Evolutionary conservation across 2,888 invertebrate species (phyloP).

Genomic region (Drosophila emarginata): DNA sequence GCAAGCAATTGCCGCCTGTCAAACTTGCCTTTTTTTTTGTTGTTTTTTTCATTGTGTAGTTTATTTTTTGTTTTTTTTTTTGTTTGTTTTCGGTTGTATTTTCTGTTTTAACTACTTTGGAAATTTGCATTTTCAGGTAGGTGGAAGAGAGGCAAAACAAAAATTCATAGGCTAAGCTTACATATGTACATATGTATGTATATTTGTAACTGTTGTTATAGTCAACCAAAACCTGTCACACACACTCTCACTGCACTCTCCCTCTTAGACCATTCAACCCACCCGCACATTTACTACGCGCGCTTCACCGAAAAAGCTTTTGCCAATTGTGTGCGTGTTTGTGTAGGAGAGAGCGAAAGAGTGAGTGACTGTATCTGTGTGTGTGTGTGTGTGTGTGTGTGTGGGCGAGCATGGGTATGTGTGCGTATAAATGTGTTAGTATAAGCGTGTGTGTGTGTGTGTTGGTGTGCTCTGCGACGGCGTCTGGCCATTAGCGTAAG

Average conservation of each 20-base stretch:
- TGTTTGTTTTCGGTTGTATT: neutral
- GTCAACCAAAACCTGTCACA: slow-evolving; percentile 25
- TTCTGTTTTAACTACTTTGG: neutral
- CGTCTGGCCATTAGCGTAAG: slow-evolving; percentile 64
- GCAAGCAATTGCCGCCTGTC: slow-evolving; percentile 32
- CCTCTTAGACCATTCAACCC: slow-evolving; percentile 28
- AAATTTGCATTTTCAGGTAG: slow-evolving; percentile 42
- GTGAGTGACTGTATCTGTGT: neutral
- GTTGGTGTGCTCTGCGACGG: slow-evolving; percentile 51
- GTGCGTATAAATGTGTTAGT: neutral
- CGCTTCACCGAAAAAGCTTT: slow-evolving; percentile 71
- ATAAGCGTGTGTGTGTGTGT: slow-evolving; percentile 6
- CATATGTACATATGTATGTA: neutral
- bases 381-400: neutral
- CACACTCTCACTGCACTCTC: slow-evolving; percentile 23
- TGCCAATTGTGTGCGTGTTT: slow-evolving; percentile 40
- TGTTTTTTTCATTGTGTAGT: slow-evolving; percentile 60
- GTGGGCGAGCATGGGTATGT: slow-evolving; percentile 8
- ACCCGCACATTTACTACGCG: slow-evolving; percentile 71
- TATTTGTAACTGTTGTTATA: slow-evolving; percentile 34
- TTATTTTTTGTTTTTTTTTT: neutral
- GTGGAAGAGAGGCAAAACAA: slow-evolving; percentile 14
- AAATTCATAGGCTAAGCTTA: slow-evolving; percentile 15
- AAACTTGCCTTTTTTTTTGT: slow-evolving; percentile 41
- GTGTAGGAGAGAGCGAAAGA: neutral